Conservation (phyloP, 2,888 invertebrate genomes). For the Conops quadrifasciatus region DNA sequence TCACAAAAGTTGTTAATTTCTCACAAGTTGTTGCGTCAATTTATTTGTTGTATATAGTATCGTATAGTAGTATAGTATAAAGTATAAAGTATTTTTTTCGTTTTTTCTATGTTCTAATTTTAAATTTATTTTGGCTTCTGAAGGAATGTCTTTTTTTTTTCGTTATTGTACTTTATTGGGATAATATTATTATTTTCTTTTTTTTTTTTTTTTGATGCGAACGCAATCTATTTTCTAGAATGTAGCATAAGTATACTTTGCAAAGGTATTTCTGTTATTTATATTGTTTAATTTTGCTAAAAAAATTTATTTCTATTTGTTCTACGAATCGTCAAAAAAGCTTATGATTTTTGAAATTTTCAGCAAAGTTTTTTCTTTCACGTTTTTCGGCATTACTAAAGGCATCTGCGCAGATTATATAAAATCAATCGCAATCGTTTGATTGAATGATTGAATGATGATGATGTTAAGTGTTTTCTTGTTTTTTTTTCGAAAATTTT, state of each 20-base stretch:
- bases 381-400: too few species aligned
- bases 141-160: slow-evolving; percentile 32
- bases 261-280: slow-evolving; percentile 32
- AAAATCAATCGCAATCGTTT: too few species aligned
- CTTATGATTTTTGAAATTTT: slow-evolving; percentile 2
- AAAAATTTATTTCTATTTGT: slow-evolving; percentile 17
- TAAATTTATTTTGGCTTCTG: slow-evolving; percentile 15
- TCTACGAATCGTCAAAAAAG: slow-evolving; percentile 16
- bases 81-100: slow-evolving; percentile 14
- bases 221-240: slow-evolving; percentile 27
- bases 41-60: slow-evolving; percentile 23
- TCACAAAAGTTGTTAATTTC: slow-evolving; percentile 53
- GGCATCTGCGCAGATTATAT: too few species aligned
- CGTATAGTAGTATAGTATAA: slow-evolving; percentile 9
- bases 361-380: not conserved
- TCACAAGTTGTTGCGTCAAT: slow-evolving; percentile 10
- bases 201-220: slow-evolving; percentile 16
- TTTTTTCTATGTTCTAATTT: not conserved
- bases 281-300: slow-evolving; percentile 25
- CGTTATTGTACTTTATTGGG: slow-evolving; percentile 12
- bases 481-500: too few species aligned
- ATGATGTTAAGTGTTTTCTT: too few species aligned
- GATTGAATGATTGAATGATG: too few species aligned
- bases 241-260: slow-evolving; percentile 28
- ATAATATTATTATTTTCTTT: slow-evolving; percentile 19